These are phyloP conservation scores for Apteryx owenii DNA, from an alignment of 2,113 vertebrate genomes.

Conservation along the genomic window DNA sequence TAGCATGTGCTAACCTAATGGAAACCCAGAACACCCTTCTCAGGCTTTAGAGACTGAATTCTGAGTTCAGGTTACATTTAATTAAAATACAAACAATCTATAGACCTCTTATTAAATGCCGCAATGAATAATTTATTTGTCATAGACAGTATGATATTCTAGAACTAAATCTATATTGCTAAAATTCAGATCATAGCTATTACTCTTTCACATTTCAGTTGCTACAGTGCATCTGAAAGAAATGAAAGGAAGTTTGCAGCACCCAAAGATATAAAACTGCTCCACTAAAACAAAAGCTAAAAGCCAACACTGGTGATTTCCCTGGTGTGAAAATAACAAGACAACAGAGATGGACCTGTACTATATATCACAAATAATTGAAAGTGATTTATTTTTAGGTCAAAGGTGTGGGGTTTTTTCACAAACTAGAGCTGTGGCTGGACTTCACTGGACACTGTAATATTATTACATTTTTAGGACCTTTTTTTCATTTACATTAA, in stretches of 20 bases:
- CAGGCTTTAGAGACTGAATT: background rate
- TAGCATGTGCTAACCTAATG: background rate
- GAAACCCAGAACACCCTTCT: background rate
- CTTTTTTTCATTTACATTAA: background rate
- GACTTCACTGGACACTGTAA: background rate
- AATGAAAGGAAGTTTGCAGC: conserved; percentile 11
- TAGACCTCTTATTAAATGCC: conserved; percentile 45
- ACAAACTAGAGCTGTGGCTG: background rate
- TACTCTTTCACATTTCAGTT: conserved; percentile 2
- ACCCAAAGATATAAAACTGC: conserved; percentile 39
- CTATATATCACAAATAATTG: background rate
- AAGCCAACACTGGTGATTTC: conserved; percentile 22
- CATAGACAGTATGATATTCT: conserved; percentile 7
- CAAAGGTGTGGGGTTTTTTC: background rate
- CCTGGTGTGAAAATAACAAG: conserved; percentile 12
- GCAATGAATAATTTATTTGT: conserved; percentile 56
- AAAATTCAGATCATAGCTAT: conserved; percentile 15
- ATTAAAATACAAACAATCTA: conserved; percentile 52
- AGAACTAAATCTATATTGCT: conserved; percentile 2
- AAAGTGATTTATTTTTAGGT: conserved; percentile 11
- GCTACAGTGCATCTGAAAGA: conserved; percentile 28
- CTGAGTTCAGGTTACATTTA: conserved; percentile 37
- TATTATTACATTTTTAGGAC: background rate
- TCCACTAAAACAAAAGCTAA: conserved; percentile 27
- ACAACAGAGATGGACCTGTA: background rate